Evolutionary conservation across 2,888 invertebrate genomes (phyloP).

Genomic region (Odontomyia ornata): DNA sequence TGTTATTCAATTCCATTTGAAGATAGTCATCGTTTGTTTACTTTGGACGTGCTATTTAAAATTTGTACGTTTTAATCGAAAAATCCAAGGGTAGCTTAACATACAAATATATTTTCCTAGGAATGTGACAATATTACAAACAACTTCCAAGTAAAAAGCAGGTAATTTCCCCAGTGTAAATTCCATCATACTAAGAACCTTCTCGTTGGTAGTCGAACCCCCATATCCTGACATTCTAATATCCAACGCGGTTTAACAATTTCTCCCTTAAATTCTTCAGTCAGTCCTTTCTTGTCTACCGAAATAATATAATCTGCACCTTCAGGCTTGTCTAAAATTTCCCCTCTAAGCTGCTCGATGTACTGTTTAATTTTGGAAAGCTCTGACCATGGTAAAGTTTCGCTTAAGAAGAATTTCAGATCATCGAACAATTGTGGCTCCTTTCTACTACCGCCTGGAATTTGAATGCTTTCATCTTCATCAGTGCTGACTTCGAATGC

Average conservation of each 20-base stretch:
- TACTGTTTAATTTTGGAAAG: slow-evolving; percentile 51
- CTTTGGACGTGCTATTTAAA: too few relatives aligned
- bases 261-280: slow-evolving; percentile 49
- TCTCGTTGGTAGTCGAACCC: slow-evolving; percentile 53
- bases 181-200: slow-evolving; percentile 39
- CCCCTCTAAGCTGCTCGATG: slow-evolving; percentile 51
- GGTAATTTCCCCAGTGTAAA: background rate
- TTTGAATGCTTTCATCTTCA: slow-evolving; percentile 56
- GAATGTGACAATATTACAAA: too few relatives aligned
- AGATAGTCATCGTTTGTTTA: too few relatives aligned
- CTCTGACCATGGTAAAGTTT: slow-evolving; percentile 51
- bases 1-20: too few relatives aligned
- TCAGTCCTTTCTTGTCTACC: slow-evolving; percentile 21
- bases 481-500: slow-evolving; percentile 61
- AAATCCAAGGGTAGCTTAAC: too few relatives aligned
- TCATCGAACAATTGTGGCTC: slow-evolving; percentile 49
- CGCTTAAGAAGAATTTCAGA: slow-evolving; percentile 52
- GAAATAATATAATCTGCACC: slow-evolving; percentile 52
- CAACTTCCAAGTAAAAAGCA: background rate
- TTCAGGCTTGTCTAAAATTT: slow-evolving; percentile 31
- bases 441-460: background rate
- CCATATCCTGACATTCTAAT: slow-evolving; percentile 54
- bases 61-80: too few relatives aligned
- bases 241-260: slow-evolving; percentile 54
- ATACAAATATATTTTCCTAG: too few relatives aligned